phyloP scores from a whole-genome alignment of 2,113 vertebrate genomes.

The Eira barbara region DNA sequence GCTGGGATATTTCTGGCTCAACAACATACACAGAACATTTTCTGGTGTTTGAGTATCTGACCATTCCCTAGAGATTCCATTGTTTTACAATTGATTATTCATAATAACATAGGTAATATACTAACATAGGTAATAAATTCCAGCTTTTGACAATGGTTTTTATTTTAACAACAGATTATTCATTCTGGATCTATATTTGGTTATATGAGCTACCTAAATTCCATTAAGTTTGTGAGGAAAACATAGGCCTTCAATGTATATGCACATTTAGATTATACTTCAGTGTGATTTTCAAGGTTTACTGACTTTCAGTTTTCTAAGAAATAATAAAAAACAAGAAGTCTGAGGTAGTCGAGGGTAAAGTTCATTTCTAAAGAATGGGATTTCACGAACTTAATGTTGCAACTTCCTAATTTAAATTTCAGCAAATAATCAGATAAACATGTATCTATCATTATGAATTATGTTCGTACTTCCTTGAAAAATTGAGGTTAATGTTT shows the following conservation, averaged over 20 bases:
- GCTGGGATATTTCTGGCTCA: not conserved
- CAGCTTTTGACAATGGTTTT: not conserved
- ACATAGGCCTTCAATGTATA: not conserved
- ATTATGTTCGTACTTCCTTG: not conserved
- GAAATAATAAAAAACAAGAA: not conserved
- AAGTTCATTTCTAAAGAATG: not conserved
- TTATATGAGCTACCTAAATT: not conserved
- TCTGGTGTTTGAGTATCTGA: not conserved
- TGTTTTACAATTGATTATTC: not conserved
- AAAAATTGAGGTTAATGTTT: not conserved
- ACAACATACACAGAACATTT: not conserved
- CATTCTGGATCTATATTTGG: not conserved
- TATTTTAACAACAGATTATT: not conserved
- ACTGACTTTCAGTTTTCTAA: not conserved
- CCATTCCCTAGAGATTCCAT: rapidly evolving
- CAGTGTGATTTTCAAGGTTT: not conserved
- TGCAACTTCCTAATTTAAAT: not conserved
- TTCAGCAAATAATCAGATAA: not conserved
- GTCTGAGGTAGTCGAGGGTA: not conserved
- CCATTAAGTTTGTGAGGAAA: not conserved
- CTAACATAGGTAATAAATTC: not conserved
- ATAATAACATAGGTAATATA: not conserved
- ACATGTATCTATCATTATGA: not conserved
- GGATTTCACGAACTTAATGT: not conserved
- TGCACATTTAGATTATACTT: not conserved